Base-by-base conservation (phyloP, 2,888 invertebrate genomes). In the Ophonus ardosiacus region DNA sequence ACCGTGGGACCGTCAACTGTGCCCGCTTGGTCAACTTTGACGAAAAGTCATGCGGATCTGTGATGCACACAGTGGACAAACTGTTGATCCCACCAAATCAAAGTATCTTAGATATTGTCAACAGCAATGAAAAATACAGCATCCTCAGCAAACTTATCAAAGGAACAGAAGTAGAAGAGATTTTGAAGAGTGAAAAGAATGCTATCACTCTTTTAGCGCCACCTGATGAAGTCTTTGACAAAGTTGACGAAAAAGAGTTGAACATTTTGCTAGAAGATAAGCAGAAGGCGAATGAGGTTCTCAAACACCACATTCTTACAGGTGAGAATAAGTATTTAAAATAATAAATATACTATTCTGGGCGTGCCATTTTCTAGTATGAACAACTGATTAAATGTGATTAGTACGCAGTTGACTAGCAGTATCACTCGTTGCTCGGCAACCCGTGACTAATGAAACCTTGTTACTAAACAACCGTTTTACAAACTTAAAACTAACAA, bases 1-100 rank as follows among this genome's bases (percentile, higher is more conserved):
- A 94, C 86, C 92, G 94, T 78, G 93, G 94, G 0, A 95, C 95
- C 0, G 94, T 94, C 0, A 95, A 96, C 89, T 96, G 96, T 89
- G 95, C 94, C 0, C 91, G 93, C 7, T 89, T 96, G 10, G 91
- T 93, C 0, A 93, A 93, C 86, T 92, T 93, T 84, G 94, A 95
- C 87, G 93, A 94, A 86, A 93, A 94, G 88, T 94, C 94, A 43
- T 96, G 96, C 88, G 95, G 95, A 84, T 94, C 94, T 0, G 92
- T 94, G 7, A 90, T 95, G 18, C 95, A 96, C 88, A 93, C 94
- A 88, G 92, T 96, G 0, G 94, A 94, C 88, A 93, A 92, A 87
- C 91, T 94, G 18, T 89, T 95, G 40, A 88, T 92, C 0, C 93
- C 94, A 5, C 93, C 94, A 0, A 90, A 90, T 40, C 90, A 91